Evolutionary conservation across 1,140 invertebrate genomes (phyloP).

Genomic region (Bathynomus jamesi): DNA sequence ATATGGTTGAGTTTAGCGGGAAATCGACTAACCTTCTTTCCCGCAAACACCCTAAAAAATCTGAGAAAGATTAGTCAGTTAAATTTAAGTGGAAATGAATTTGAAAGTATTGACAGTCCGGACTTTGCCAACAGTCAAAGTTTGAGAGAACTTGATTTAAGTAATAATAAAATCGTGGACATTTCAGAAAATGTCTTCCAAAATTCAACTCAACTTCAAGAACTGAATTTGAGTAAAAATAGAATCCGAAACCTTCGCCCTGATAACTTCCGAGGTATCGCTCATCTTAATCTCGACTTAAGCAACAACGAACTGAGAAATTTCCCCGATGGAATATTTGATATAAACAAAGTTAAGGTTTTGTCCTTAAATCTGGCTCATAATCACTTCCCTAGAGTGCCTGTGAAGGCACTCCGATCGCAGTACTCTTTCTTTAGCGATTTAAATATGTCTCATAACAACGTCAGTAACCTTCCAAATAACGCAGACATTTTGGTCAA

Average conservation of each 20-base stretch:
- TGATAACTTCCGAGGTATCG: constrained; percentile 70
- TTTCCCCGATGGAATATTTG: constrained; percentile 75
- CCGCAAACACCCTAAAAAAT: constrained; percentile 63
- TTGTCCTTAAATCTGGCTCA: constrained; percentile 69
- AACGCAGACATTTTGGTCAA: constrained; percentile 79
- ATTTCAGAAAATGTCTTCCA: constrained; percentile 79
- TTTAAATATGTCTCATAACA: constrained; percentile 70
- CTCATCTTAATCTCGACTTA: constrained; percentile 66
- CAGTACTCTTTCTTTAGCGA: constrained; percentile 71
- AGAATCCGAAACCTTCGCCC: constrained; percentile 65
- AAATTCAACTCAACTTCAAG: constrained; percentile 78
- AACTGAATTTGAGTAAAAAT: constrained; percentile 66
- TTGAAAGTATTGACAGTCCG: constrained; percentile 69
- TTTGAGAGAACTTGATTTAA: constrained; percentile 58
- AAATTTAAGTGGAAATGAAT: constrained; percentile 63
- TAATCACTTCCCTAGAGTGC: constrained; percentile 69
- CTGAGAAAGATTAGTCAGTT: constrained; percentile 45
- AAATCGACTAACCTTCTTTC: constrained; percentile 73
- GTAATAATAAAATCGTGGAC: constrained; percentile 64
- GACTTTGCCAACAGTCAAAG: constrained; percentile 71
- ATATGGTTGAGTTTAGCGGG: constrained; percentile 56
- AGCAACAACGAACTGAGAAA: constrained; percentile 62
- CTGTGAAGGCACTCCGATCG: constrained; percentile 64
- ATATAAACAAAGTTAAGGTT: constrained; percentile 63
- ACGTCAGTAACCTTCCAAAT: constrained; percentile 64